A percentile compares a stretch with the other conserved stretches of the same genome.
phyloP scores from a whole-genome alignment of 2,113 vertebrate genomes.

The Progne subis region DNA sequence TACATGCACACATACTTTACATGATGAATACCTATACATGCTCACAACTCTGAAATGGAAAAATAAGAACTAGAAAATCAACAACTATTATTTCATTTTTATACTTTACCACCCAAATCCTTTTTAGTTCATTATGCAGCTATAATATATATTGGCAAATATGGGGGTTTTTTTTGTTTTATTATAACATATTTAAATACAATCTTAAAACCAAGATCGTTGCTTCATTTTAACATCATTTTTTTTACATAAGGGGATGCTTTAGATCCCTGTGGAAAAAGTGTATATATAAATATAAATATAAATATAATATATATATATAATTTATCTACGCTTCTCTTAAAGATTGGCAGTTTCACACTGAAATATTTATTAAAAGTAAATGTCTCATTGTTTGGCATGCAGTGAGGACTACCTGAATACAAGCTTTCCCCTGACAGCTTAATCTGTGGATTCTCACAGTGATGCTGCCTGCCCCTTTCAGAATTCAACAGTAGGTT shows the following conservation, averaged over 20 bases:
- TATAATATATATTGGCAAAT: not conserved
- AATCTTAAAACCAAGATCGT: not conserved
- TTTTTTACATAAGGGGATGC: not conserved
- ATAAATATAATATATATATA: not conserved
- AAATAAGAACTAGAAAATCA: not conserved
- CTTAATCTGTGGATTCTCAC: not conserved
- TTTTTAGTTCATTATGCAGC: not conserved
- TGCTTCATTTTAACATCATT: not conserved
- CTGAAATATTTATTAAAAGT: not conserved
- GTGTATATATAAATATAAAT: no score
- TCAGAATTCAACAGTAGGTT: not conserved
- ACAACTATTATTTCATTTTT: not conserved
- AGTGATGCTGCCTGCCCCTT: not conserved
- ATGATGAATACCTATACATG: not conserved
- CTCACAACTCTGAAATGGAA: not conserved
- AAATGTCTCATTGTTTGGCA: not conserved
- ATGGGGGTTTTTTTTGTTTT: not conserved
- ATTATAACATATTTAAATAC: not conserved
- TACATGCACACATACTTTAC: not conserved
- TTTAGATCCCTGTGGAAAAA: not conserved
- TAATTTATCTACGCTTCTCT: not conserved
- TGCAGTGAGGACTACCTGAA: not conserved
- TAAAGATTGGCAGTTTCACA: not conserved
- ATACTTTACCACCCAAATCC: not conserved
- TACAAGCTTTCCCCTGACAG: not conserved